A percentile compares a stretch with the other conserved stretches of the same genome.
Evolutionary conservation across 2,113 vertebrate genomes (phyloP).

Genomic region (Ciconia maguari): DNA sequence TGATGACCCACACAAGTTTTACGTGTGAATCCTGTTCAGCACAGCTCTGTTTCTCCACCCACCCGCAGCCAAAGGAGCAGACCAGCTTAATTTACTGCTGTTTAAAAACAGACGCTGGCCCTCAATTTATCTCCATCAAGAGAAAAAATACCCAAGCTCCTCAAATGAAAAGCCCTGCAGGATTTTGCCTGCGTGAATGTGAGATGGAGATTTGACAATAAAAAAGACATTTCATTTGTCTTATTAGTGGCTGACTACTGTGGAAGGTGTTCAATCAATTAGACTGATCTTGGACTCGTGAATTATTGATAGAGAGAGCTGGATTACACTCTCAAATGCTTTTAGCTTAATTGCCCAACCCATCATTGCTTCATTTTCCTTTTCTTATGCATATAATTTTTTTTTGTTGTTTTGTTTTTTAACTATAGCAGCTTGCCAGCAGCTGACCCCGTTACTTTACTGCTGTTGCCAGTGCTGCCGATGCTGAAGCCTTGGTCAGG

Average conservation of each 20-base stretch:
- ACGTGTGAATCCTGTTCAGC: background rate
- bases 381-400: constrained; percentile 11
- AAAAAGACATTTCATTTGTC: constrained; percentile 76
- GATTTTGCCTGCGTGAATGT: constrained; percentile 61
- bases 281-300: constrained; percentile 57
- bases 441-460: background rate
- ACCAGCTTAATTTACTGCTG: constrained; percentile 42
- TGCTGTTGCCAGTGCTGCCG: background rate
- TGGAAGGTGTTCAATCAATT: constrained; percentile 73
- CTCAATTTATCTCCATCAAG: constrained; percentile 63
- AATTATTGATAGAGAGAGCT: constrained; percentile 68
- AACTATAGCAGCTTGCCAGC: background rate
- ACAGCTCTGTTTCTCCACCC: background rate
- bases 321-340: constrained; percentile 80
- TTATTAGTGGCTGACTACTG: constrained; percentile 74
- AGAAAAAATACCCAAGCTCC: constrained; percentile 30
- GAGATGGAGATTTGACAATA: constrained; percentile 56
- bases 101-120: constrained; percentile 70
- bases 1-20: background rate
- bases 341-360: constrained; percentile 87
- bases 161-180: constrained; percentile 47
- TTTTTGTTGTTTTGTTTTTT: constrained; percentile 29
- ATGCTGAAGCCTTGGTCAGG: background rate
- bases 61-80: background rate
- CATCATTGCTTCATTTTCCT: constrained; percentile 67